Evolutionary conservation across 2,888 invertebrate species (phyloP), one percentile per base, ranked within the genome.

Genomic region (Lomographa bimaculata): DNA sequence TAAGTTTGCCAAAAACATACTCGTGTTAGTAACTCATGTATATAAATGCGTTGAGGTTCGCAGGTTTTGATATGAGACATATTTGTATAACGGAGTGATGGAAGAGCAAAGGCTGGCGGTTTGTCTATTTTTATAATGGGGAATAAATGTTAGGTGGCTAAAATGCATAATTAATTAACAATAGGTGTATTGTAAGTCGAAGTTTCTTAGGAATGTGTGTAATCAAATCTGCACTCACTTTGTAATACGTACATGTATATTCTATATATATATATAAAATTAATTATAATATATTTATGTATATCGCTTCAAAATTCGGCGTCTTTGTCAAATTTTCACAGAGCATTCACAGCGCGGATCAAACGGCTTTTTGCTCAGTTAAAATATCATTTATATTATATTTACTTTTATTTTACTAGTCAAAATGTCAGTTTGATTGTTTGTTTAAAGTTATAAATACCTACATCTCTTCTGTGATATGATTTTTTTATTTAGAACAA

Each of bases 91-190:
- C 61, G 57, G 53, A 57, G 47, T 55, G 51, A 55, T 61, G 62
- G 60, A 46, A 6, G 50, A 43, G 62, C 45, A 37, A 64, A 64
- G 66, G 67, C 60, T 66, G 64, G 66, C 61, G 62, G 69, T 67
- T 62, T 74, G 70, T 76, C 74, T 82, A 82, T 83, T 83, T 83
- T 83, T 84, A 61, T 82, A 82, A 75, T 51, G 72, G 69, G 73
- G 71, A 59, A 58, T 60, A 64, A 66, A 76, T 78, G 81, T 83
- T 82, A 78, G 70, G 81, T 83, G 82, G 83, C 79, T 83, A 78
- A 76, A 75, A 68, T 73, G 76, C 79, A 79, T 77, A 74, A 71
- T 70, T 65, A 57, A 63, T 55, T 58, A 64, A 45, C 28, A 36
- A 45, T 40, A 63, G 45, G 58, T 60, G 57, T 51, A 60, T 57